Evolutionary conservation across 2,888 invertebrate species (phyloP).

Genomic region (Colletes collaris): DNA sequence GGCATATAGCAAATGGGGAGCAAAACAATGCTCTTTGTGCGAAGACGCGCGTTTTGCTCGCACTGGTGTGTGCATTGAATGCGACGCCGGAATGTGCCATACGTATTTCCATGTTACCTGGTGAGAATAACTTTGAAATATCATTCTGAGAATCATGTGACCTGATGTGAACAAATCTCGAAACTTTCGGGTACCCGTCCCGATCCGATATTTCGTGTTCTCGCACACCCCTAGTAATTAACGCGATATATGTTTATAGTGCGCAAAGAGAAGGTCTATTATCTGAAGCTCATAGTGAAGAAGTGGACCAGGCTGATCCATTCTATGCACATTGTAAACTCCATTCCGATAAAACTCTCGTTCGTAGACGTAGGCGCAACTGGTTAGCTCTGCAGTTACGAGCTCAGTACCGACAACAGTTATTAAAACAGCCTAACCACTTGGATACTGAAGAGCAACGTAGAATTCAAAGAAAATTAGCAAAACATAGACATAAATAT

Average conservation of each 20-base stretch:
- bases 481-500: slow-evolving; percentile 93
- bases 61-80: slow-evolving; percentile 97
- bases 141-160: not conserved
- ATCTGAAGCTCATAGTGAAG: slow-evolving; percentile 95
- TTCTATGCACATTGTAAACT: slow-evolving; percentile 98
- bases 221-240: no score
- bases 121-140: slow-evolving; percentile 82
- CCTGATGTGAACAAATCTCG: not conserved
- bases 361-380: slow-evolving; percentile 91
- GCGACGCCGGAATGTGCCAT: slow-evolving; percentile 99
- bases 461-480: slow-evolving; percentile 91
- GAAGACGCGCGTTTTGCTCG: slow-evolving; percentile 93
- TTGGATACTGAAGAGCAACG: slow-evolving; percentile 88
- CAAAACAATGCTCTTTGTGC: slow-evolving; percentile 95
- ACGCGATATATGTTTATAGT: slow-evolving; percentile 83
- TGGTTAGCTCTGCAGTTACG: slow-evolving; percentile 94
- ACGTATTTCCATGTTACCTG: slow-evolving; percentile 99
- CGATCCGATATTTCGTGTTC: no score
- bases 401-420: slow-evolving; percentile 87
- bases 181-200: no score
- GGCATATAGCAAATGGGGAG: slow-evolving; percentile 98
- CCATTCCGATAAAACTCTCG: slow-evolving; percentile 95
- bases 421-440: slow-evolving; percentile 86
- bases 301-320: slow-evolving; percentile 96
- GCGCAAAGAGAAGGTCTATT: slow-evolving; percentile 96